These are phyloP conservation scores for Dichetophora obliterata DNA, from an alignment of 2,888 invertebrate genomes.

Conservation along the genomic window DNA sequence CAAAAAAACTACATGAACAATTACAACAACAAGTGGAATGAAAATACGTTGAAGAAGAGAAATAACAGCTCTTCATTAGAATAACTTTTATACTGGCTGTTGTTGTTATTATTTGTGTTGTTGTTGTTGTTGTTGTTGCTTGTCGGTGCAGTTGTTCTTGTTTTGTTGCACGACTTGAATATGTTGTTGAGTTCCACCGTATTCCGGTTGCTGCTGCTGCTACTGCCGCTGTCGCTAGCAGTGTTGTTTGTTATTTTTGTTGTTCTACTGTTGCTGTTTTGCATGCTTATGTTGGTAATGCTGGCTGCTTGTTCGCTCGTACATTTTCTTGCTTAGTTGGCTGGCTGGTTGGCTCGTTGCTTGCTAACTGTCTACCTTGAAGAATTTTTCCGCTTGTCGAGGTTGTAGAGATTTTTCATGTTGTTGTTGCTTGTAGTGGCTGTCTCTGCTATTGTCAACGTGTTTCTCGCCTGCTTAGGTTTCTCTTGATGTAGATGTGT, in stretches of 20 bases:
- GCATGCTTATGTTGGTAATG: not conserved
- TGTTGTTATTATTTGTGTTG: not conserved
- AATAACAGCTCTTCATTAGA: not conserved
- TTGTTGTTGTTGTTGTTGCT: not conserved
- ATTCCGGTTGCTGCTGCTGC: not conserved
- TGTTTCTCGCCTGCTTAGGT: not conserved
- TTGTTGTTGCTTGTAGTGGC: not conserved
- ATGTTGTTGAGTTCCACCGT: not conserved
- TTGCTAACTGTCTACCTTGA: slow-evolving; percentile 23
- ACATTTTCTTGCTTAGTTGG: not conserved
- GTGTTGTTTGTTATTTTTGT: not conserved
- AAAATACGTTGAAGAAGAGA: not conserved
- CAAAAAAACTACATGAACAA: not conserved
- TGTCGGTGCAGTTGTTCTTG: not conserved
- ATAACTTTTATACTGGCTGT: not conserved
- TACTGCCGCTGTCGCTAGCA: not conserved
- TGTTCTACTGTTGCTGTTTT: not conserved
- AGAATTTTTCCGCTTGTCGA: slow-evolving; percentile 21
- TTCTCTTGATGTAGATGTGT: not conserved
- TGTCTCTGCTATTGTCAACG: not conserved
- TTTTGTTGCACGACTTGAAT: not conserved
- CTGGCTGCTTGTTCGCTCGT: not conserved
- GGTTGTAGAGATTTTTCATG: not conserved
- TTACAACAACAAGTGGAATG: not conserved
- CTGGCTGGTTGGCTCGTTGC: not conserved